Evolutionary conservation across 2,797 vertebrate genomes (phyloP), one percentile per base, ranked within the genome.

Genomic region (Leptodactylus fallax): DNA sequence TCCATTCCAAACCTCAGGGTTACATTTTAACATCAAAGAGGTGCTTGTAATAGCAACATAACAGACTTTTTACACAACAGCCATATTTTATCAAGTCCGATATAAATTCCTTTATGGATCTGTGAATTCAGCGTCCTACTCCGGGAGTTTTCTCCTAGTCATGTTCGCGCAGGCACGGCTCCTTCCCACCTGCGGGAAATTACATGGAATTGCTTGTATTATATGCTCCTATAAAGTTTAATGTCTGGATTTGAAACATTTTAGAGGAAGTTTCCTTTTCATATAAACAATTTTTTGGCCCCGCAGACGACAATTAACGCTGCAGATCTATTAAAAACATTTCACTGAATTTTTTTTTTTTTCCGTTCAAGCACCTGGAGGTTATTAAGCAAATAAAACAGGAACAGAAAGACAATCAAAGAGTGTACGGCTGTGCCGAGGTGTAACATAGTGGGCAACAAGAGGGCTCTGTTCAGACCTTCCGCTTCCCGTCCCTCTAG

Each of bases 191-290:
- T 80, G 82, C 21, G 56, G 72, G 78, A 85, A 81, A 88, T 85
- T 85, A 77, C 11, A 55, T 45, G 69, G 85, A 85, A 88, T 88
- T 63, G 61, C 69, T 55, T 77, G 56, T 88, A 81, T 85, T 81
- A 74, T 56, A 67, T 25, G 47, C 77, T 88, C 27, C 87, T 76
- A 88, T 85, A 88, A 85, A 85, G 21, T 88, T 74, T 60, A 72
- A 72, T 45, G 25, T 36, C 53, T 53, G 21, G 69, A 17, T 80
- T 49, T 81, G 69, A 58, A 80, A 19, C 83, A 76, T 65, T 55
- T 11, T 53, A 45, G 56, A 49, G 83, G 87, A 88, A 63, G 76
- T 85, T 74, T 63, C 7, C 56, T 71, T 84, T 51, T 79, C 56
- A 21, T 80, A 72, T 72, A 81, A 80, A 80, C 51, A 72, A 72